Evolutionary conservation across 2,797 vertebrate genomes (phyloP).

Genomic region (Peromyscus attwateri): DNA sequence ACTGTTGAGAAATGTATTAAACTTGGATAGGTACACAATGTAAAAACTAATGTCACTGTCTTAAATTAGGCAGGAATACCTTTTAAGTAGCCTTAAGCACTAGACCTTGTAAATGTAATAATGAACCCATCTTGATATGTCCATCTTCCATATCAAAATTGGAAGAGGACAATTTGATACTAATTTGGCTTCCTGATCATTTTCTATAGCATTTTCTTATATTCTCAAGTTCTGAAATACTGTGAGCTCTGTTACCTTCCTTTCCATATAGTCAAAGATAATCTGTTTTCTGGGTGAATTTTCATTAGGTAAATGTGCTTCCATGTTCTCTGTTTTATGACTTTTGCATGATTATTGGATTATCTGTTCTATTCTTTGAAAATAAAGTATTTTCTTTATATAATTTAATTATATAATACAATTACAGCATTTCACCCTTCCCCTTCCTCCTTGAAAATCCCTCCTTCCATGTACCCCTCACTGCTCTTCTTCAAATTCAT

Average conservation of each 20-base stretch:
- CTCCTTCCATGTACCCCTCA: not conserved
- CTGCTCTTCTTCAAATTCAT: not conserved
- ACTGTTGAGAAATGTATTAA: not conserved
- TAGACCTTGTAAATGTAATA: not conserved
- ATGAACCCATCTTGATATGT: not conserved
- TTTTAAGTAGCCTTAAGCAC: not conserved
- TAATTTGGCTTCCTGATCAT: not conserved
- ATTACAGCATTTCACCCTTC: not conserved
- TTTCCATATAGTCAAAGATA: not conserved
- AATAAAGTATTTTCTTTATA: not conserved
- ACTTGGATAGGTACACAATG: not conserved
- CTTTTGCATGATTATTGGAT: not conserved
- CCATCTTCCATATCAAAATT: not conserved
- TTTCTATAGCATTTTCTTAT: not conserved
- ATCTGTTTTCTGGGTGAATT: not conserved
- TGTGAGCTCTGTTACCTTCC: not conserved
- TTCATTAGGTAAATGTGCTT: not conserved
- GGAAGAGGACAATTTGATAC: not conserved
- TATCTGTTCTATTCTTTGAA: not conserved
- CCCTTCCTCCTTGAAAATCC: not conserved
- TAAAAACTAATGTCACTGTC: not conserved
- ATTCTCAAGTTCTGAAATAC: not conserved
- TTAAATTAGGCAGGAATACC: not conserved
- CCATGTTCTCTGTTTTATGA: not conserved
- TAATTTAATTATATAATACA: not conserved